Evolutionary conservation across 92 coral and sea anemone species (phyloP).

Genomic region (Epizoanthus stellaris): DNA sequence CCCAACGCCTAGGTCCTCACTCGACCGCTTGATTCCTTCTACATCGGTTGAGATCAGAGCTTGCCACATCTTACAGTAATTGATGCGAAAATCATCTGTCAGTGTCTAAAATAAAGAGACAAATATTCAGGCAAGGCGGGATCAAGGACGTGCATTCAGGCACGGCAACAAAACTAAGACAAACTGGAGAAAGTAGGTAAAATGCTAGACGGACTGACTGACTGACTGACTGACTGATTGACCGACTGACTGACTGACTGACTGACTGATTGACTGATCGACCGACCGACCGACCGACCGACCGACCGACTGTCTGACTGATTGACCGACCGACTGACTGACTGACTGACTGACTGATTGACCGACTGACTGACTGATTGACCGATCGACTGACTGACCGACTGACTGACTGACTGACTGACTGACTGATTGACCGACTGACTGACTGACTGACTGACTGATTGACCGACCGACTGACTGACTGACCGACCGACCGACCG

Average conservation of each 20-base stretch:
- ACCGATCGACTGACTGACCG: neutral
- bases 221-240: neutral
- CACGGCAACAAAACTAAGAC: too few species aligned
- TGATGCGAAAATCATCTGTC: slow-evolving; percentile 90
- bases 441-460: neutral
- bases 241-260: too few species aligned
- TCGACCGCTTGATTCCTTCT: slow-evolving; percentile 88
- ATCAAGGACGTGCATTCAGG: too few species aligned
- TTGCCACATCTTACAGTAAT: slow-evolving; percentile 97
- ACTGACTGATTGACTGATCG: neutral
- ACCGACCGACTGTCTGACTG: neutral
- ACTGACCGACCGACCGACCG: neutral
- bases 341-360: too few species aligned
- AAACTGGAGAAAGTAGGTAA: too few species aligned
- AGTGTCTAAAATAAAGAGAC: slow-evolving; percentile 52
- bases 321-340: neutral
- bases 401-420: neutral
- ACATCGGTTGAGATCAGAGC: slow-evolving; percentile 84
- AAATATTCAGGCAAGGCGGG: neutral
- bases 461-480: neutral
- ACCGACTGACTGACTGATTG: neutral
- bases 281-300: too few species aligned
- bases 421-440: too few species aligned
- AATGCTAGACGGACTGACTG: neutral
- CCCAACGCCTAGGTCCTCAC: slow-evolving; percentile 87